phyloP scores from a whole-genome alignment of 2,888 invertebrate species.

The Eurytoma adleriae region DNA sequence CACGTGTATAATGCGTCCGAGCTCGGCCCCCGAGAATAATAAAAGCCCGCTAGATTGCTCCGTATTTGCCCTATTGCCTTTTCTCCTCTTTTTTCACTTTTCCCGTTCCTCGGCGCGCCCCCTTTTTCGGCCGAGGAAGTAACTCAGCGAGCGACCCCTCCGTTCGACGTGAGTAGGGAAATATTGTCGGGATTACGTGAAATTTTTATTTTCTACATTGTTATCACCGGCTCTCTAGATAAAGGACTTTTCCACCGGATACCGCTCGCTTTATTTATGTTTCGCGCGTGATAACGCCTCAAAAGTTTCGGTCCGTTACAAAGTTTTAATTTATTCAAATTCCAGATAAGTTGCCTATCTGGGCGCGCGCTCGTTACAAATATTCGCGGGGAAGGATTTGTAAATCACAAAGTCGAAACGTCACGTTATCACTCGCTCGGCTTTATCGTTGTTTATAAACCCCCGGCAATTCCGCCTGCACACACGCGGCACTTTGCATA shows the following conservation, averaged over 20 bases:
- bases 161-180: not conserved
- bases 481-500: not conserved
- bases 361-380: not conserved
- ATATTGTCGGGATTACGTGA: conserved; percentile 28
- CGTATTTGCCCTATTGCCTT: conserved; percentile 6
- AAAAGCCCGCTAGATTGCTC: conserved; percentile 29
- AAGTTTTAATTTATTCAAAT: too few relatives aligned
- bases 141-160: too few relatives aligned
- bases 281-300: too few relatives aligned
- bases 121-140: too few relatives aligned
- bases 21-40: conserved; percentile 28
- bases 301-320: not conserved
- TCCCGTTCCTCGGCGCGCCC: not conserved
- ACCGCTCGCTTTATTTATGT: too few relatives aligned
- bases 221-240: too few relatives aligned
- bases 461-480: not conserved
- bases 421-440: too few relatives aligned
- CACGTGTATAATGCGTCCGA: conserved; percentile 27
- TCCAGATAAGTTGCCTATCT: not conserved
- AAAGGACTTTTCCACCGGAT: too few relatives aligned
- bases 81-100: not conserved
- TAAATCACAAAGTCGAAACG: too few relatives aligned
- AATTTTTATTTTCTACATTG: not conserved
- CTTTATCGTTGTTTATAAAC: too few relatives aligned
- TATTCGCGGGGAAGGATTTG: too few relatives aligned